Evolutionary conservation across 2,888 invertebrate species (phyloP).

Genomic region (Chironomus tentans): DNA sequence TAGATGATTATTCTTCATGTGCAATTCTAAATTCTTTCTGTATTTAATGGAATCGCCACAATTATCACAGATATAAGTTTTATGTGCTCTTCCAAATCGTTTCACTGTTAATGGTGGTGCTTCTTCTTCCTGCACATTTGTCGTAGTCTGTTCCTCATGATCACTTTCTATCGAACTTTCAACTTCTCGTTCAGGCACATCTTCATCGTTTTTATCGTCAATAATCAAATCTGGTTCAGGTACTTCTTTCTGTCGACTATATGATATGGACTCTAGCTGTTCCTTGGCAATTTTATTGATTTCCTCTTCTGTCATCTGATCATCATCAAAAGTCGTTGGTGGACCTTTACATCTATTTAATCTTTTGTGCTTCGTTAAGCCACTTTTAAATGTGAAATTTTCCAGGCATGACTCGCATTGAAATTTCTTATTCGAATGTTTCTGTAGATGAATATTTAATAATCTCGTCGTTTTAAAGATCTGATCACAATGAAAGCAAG

Average conservation of each 20-base stretch:
- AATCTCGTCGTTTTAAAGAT: slow-evolving; percentile 11
- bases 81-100: neutral
- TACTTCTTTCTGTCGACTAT: neutral
- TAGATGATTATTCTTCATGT: neutral
- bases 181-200: neutral
- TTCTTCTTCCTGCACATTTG: neutral
- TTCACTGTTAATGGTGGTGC: neutral
- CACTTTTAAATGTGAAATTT: slow-evolving; percentile 6
- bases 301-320: too few species aligned
- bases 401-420: slow-evolving; percentile 5
- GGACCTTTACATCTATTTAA: slow-evolving; percentile 21
- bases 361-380: slow-evolving; percentile 2
- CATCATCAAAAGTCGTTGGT: too few species aligned
- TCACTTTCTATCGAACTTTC: neutral
- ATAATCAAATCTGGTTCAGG: neutral
- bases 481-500: slow-evolving; percentile 10
- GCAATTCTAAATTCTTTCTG: neutral
- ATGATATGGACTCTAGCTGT: neutral
- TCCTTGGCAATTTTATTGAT: neutral
- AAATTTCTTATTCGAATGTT: neutral
- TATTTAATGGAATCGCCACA: slow-evolving; percentile 3
- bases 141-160: neutral
- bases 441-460: slow-evolving; percentile 3
- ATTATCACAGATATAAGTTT: slow-evolving; percentile 4
- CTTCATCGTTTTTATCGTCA: neutral